A percentile compares a stretch with the other conserved stretches of the same genome.
Conservation (phyloP, 2,888 invertebrate genomes). For the Schizaphis graminum region DNA sequence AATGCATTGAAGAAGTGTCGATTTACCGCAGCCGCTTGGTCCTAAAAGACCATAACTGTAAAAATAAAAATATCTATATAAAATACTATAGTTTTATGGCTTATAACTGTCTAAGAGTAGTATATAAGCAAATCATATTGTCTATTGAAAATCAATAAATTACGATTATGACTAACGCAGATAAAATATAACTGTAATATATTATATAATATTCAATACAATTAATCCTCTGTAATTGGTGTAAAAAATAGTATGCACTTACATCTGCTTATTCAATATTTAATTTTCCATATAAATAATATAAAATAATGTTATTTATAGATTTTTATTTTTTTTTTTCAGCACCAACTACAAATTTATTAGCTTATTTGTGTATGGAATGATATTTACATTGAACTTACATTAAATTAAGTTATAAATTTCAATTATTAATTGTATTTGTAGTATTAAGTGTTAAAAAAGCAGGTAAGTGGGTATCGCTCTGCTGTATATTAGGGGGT, state of each 20-base stretch:
- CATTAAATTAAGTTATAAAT: no score
- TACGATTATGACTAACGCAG: not conserved
- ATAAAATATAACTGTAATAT: not conserved
- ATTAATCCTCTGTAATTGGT: not conserved
- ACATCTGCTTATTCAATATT: not conserved
- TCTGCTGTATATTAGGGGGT: no score
- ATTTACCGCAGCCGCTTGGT: conserved; percentile 74
- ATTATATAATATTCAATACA: not conserved
- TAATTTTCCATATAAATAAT: not conserved
- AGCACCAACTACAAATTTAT: no score
- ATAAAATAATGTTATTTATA: not conserved
- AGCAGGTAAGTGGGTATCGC: no score
- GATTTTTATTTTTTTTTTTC: not conserved
- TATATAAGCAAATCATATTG: not conserved
- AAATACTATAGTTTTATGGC: not conserved
- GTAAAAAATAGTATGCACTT: not conserved
- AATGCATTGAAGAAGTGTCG: conserved; percentile 73
- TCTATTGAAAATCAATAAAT: not conserved
- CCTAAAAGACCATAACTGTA: conserved; percentile 70
- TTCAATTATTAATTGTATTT: not conserved
- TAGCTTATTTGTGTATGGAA: no score
- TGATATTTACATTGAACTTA: no score
- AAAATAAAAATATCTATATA: conserved; percentile 68
- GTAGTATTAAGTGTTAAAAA: not conserved
- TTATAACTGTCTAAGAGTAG: not conserved